Evolutionary conservation across 2,888 invertebrate species (phyloP), one percentile per base, ranked within the genome.

Genomic region (Drosophila acutilabella): DNA sequence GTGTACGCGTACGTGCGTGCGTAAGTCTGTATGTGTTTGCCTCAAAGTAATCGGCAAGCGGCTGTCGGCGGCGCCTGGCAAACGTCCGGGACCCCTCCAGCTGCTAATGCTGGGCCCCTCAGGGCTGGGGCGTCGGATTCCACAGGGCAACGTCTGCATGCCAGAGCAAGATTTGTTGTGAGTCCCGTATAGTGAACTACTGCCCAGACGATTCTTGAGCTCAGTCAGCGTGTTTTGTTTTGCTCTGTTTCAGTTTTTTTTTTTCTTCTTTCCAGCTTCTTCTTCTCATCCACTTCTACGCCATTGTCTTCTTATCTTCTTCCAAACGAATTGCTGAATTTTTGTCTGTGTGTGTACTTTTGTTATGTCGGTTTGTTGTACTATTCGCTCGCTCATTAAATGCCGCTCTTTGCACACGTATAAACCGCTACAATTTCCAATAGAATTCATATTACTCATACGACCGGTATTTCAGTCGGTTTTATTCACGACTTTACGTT

Each of bases 61-160:
- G 50, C 65, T 57, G 70, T 70, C 60, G 60, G 66, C 72, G 69
- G 69, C 74, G 74, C 74, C 74, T 71, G 67, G 60, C 64, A 42
- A 51, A 67, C 42, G 71, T 64, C 71, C 67, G 66, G 52, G 48
- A 38, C 64, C 60, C 71, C 57, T 33, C 56, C 47, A 50, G 58
- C 52, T 38, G 60, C 57, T 36, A 30, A 6, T 30, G 8, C 30
- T 51, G 57, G 36, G 13, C 14, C 54, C 64, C 50, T 40, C 69
- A 61, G 64, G 69, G 40, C 53, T 51, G 69, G 69, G 64, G 61
- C 73, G 61, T 69, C 69, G 64, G 58, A 74, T 69, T 74, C 74
- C 74, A 69, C 74, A 73, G 74, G 69, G 73, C 71, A 74, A 71
- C 57, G 76, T 75, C 75, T 75, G 76, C 75, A 53, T 73, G 52